Percentiles rank a stretch among this genome's conserved stretches.
Conservation (phyloP, 2,113 vertebrate genomes). For the Cariama cristata region DNA sequence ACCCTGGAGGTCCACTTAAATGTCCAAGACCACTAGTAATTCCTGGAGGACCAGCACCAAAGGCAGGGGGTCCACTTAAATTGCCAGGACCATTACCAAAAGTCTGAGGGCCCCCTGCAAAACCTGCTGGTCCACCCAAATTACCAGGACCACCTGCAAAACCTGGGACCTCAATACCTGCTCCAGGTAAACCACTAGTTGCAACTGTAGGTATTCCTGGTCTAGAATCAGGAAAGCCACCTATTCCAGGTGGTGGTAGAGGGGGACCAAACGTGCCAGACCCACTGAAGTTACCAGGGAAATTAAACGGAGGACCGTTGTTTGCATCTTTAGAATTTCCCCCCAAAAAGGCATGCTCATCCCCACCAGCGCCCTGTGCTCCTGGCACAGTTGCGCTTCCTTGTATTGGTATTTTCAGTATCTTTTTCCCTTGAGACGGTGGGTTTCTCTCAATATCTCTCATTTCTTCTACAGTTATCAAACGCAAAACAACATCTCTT, state of each 20-base stretch:
- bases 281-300: constrained; percentile 84
- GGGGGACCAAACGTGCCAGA: constrained; percentile 90
- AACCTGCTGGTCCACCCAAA: constrained; percentile 81
- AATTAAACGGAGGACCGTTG: constrained; percentile 88
- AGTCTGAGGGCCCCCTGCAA: constrained; percentile 84
- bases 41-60: constrained; percentile 84
- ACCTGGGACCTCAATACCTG: constrained; percentile 87
- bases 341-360: constrained; percentile 90
- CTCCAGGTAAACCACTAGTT: constrained; percentile 84
- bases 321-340: constrained; percentile 86
- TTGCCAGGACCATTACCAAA: constrained; percentile 88
- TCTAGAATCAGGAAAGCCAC: constrained; percentile 87
- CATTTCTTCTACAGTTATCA: constrained; percentile 93
- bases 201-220: constrained; percentile 83
- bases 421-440: constrained; percentile 90
- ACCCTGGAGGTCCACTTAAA: constrained; percentile 79
- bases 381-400: constrained; percentile 75
- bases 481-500: constrained; percentile 93
- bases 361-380: constrained; percentile 69
- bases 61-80: constrained; percentile 82
- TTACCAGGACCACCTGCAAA: constrained; percentile 85
- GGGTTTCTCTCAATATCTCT: constrained; percentile 95
- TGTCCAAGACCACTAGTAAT: constrained; percentile 82
- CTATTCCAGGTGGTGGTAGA: constrained; percentile 88
- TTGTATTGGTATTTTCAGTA: constrained; percentile 83